These are phyloP conservation scores for Euura lappo DNA, from an alignment of 1,140 invertebrate genomes.

Conservation along the genomic window DNA sequence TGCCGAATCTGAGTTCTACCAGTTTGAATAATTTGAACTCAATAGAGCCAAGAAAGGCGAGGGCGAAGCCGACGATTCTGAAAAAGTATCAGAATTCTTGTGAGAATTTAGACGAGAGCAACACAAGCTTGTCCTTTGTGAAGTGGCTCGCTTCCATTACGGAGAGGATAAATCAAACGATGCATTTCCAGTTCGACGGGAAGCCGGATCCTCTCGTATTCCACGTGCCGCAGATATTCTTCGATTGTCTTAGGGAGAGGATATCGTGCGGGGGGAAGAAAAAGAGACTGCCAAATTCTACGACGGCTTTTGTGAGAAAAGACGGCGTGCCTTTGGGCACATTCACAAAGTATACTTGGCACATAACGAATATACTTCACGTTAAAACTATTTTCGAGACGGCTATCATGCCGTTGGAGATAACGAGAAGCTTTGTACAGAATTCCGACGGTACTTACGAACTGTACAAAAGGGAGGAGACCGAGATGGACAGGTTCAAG, in stretches of 20 bases:
- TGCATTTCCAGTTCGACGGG: conserved; percentile 79
- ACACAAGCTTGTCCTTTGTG: conserved; percentile 65
- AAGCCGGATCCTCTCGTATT: conserved; percentile 76
- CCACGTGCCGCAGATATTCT: conserved; percentile 74
- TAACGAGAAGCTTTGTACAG: conserved; percentile 72
- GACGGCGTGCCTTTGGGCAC: conserved; percentile 72
- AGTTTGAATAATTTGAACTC: conserved; percentile 50
- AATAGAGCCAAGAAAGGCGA: conserved; percentile 48
- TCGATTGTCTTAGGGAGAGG: conserved; percentile 73
- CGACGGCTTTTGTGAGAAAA: conserved; percentile 65
- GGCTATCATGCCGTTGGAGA: conserved; percentile 67
- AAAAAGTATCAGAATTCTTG: conserved; percentile 47
- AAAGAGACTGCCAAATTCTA: conserved; percentile 71
- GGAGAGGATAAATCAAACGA: conserved; percentile 79
- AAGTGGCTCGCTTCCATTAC: conserved; percentile 78
- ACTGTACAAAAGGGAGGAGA: conserved; percentile 64
- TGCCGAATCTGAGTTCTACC: conserved; percentile 22
- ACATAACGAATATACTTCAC: conserved; percentile 76
- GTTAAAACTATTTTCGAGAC: conserved; percentile 82
- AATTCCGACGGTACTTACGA: conserved; percentile 72
- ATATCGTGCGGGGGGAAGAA: conserved; percentile 71
- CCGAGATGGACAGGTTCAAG: conserved; percentile 61
- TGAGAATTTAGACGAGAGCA: conserved; percentile 52
- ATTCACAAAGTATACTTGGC: conserved; percentile 78
- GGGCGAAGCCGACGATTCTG: conserved; percentile 42